Base-by-base conservation (phyloP, 2,113 vertebrate genomes). In the Tupaia tana region DNA sequence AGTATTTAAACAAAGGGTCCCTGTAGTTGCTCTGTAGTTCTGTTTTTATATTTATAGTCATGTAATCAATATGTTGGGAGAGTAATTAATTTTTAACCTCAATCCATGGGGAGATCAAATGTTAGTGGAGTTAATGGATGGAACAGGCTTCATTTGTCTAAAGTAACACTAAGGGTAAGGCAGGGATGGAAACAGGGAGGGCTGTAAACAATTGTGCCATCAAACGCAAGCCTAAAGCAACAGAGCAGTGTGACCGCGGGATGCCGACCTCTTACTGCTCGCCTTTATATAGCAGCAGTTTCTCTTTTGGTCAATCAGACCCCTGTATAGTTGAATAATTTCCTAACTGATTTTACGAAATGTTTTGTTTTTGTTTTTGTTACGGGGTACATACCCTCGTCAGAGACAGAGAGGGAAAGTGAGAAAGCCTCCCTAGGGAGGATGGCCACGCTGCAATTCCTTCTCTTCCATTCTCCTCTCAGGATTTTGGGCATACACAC, bases 81-180 rank as follows among this genome's bases (percentile, higher is more conserved):
- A 98, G 98, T 98, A 98, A 99, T 98, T 99, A 98, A 98, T 99
- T 98, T 98, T 98, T 98, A 98, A 98, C 98, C 98, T 98, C 98
- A 97, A 94, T 97, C 98, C 98, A 96, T 84, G 96, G 98, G 98
- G 98, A 98, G 98, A 98, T 98, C 98, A 98, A 98, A 98, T 98
- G 98, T 98, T 97, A 96, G 90, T 93, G 88, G 97, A 98, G 91
- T 97, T 98, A 98, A 98, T 97, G 98, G 98, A 98, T 94, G 96
- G 96, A 98, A 97, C 97, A 95, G 92, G 97, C 97, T 98, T 98
- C 97, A 97, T 98, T 98, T 97, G 98, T 98, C 98, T 98, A 98
- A 98, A 98, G 98, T 93, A 97, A 83, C 95, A 96, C 98, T 98
- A 97, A 97, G 94, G 97, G 98, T 98, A 97, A 98, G 95, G 89